Conservation (phyloP, 2,797 vertebrate genomes). For the Siniperca obscura region DNA sequence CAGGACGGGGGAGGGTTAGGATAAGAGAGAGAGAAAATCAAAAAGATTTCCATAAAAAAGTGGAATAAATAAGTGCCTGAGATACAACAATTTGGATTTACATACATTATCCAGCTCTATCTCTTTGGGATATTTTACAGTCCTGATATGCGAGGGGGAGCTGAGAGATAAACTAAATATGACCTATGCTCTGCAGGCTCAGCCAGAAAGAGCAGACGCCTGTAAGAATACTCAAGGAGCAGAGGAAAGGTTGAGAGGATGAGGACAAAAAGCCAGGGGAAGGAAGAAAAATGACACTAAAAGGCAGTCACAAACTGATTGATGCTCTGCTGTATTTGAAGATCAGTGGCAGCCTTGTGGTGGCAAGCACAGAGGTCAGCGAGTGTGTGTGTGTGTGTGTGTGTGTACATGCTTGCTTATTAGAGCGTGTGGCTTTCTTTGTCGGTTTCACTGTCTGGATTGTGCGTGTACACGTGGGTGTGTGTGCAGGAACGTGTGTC, state of each 20-base stretch:
- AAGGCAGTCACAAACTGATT: constrained; percentile 90
- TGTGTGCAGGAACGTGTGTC: constrained; percentile 66
- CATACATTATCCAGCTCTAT: constrained; percentile 84
- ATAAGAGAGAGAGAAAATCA: constrained; percentile 71
- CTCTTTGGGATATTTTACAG: constrained; percentile 85
- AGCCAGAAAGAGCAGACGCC: constrained; percentile 79
- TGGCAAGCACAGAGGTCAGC: constrained; percentile 88
- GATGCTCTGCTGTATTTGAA: constrained; percentile 94
- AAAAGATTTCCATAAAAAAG: constrained; percentile 84
- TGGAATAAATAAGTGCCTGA: constrained; percentile 84
- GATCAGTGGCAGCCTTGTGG: constrained; percentile 91
- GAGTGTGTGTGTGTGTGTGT: constrained; percentile 54
- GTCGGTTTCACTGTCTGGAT: constrained; percentile 60
- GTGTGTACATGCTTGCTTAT: constrained; percentile 53
- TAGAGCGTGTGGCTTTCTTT: constrained; percentile 67
- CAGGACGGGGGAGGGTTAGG: constrained; percentile 65
- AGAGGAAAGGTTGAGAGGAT: constrained; percentile 78
- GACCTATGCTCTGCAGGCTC: constrained; percentile 83
- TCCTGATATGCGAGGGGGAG: constrained; percentile 74
- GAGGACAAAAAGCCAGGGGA: constrained; percentile 80
- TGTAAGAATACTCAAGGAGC: constrained; percentile 83
- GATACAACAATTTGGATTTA: constrained; percentile 86
- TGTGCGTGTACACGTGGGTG: constrained; percentile 31
- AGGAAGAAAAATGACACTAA: constrained; percentile 88
- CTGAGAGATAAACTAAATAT: constrained; percentile 83